Conservation (phyloP, 1,140 invertebrate genomes). For the Holotrichia oblita region DNA sequence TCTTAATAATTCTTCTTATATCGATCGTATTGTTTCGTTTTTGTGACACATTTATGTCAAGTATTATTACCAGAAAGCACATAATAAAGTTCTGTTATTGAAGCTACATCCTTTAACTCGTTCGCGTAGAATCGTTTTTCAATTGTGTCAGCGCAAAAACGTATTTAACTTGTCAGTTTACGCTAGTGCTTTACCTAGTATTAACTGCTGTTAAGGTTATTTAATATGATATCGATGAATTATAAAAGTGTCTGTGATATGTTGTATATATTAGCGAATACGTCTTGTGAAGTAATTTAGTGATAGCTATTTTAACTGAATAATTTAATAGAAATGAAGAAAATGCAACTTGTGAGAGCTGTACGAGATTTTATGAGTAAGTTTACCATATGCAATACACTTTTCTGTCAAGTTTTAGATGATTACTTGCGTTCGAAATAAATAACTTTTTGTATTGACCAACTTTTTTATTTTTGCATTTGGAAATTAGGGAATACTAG, state of each 20-base stretch:
- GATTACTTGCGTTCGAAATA: too few relatives aligned
- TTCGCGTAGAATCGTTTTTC: background rate
- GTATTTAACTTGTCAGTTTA: background rate
- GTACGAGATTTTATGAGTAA: constrained; percentile 1
- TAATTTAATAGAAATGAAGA: constrained; percentile 27
- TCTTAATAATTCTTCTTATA: too few relatives aligned
- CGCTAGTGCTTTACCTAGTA: background rate
- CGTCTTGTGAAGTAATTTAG: too few relatives aligned
- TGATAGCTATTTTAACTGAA: too few relatives aligned
- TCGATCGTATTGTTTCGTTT: background rate
- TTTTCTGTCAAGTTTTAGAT: too few relatives aligned
- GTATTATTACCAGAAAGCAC: background rate
- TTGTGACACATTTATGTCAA: too few relatives aligned
- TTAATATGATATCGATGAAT: background rate
- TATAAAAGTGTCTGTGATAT: background rate
- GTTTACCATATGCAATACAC: too few relatives aligned
- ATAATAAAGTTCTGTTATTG: background rate
- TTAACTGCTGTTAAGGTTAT: background rate
- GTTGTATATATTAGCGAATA: background rate
- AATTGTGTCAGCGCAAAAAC: constrained; percentile 3
- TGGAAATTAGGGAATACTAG: too few relatives aligned
- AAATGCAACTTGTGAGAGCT: background rate
- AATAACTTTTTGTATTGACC: too few relatives aligned
- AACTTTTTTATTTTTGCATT: too few relatives aligned
- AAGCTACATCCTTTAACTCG: background rate